Evolutionary conservation across 1,140 invertebrate genomes (phyloP).

Genomic region (Polyergus mexicanus): DNA sequence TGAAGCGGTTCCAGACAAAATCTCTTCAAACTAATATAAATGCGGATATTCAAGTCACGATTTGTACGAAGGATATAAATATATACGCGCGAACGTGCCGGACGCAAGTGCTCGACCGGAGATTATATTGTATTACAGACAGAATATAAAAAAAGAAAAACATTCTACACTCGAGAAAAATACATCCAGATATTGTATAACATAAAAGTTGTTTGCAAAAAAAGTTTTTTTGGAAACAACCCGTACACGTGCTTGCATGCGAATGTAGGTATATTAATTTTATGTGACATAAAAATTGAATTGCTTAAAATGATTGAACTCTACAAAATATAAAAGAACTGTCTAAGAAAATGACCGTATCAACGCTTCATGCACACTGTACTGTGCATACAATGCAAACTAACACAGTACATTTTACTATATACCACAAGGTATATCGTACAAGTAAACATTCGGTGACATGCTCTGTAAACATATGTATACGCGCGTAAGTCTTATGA

Average conservation of each 20-base stretch:
- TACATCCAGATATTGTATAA: too few species aligned
- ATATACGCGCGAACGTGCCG: conserved; percentile 17
- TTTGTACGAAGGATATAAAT: neutral
- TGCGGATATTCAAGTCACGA: conserved; percentile 42
- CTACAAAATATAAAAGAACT: neutral
- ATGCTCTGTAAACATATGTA: neutral
- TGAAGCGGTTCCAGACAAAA: neutral
- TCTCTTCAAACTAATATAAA: neutral
- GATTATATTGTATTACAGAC: neutral
- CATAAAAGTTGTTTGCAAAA: too few species aligned
- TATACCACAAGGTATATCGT: too few species aligned
- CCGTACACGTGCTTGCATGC: too few species aligned
- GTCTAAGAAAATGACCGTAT: too few species aligned
- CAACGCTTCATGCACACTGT: too few species aligned
- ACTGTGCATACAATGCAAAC: too few species aligned
- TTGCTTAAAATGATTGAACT: neutral
- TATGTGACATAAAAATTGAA: neutral
- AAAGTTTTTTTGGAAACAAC: too few species aligned
- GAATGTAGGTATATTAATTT: neutral
- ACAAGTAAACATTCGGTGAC: too few species aligned
- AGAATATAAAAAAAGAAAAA: neutral
- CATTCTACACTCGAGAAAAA: too few species aligned
- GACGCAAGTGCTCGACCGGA: neutral
- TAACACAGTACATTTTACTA: too few species aligned
- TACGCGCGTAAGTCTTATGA: neutral